These are phyloP conservation scores for Scaptomyza caliginosa DNA, from an alignment of 2,888 invertebrate species.

Conservation along the genomic window DNA sequence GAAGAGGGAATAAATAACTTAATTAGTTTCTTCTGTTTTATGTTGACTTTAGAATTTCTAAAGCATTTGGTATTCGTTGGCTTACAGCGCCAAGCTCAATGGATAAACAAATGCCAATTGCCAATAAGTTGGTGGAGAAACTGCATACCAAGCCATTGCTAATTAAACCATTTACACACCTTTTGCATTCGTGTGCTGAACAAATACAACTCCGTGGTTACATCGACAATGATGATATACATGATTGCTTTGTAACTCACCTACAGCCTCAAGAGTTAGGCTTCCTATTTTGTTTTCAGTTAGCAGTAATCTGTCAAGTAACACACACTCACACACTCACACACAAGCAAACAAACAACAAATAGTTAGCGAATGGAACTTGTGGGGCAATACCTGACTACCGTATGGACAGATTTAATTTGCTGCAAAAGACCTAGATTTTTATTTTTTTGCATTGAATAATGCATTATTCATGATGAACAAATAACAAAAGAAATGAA, in stretches of 20 bases:
- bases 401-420: slow-evolving; percentile 7
- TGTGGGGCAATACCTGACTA: background rate
- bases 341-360: background rate
- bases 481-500: background rate
- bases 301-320: slow-evolving; percentile 30
- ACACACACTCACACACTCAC: background rate
- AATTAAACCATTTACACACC: background rate
- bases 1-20: too few relatives aligned
- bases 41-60: background rate
- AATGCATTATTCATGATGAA: slow-evolving; percentile 21
- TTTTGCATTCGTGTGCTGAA: background rate
- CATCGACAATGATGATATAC: slow-evolving; percentile 1
- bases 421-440: slow-evolving; percentile 6
- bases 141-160: background rate
- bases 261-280: background rate
- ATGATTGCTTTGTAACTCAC: background rate
- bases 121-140: background rate
- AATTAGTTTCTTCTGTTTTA: background rate
- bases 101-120: background rate
- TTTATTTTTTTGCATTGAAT: slow-evolving; percentile 25
- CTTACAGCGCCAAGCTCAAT: background rate
- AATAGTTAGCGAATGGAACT: background rate
- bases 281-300: slow-evolving; percentile 3
- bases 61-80: background rate
- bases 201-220: slow-evolving; percentile 11